These are phyloP conservation scores for Piscicola geometra DNA, from an alignment of 2,888 invertebrate genomes.

Conservation along the genomic window DNA sequence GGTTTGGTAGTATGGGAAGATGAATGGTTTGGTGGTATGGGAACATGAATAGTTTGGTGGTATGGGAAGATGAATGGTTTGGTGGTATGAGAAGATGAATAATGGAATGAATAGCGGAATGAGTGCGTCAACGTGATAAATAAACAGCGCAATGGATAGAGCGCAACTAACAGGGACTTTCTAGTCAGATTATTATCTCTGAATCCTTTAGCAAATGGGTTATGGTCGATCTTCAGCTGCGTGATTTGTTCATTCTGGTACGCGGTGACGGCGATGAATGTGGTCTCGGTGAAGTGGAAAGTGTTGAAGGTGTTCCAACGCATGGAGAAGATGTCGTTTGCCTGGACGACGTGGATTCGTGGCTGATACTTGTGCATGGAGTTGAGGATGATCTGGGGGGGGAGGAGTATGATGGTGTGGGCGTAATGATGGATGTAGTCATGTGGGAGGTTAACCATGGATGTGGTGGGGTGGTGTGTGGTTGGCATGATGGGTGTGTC, in stretches of 20 bases:
- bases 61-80: no score
- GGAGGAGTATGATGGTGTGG: background rate
- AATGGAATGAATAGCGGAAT: no score
- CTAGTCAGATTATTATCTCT: conserved; percentile 63
- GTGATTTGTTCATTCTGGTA: conserved; percentile 59
- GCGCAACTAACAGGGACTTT: background rate
- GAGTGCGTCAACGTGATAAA: no score
- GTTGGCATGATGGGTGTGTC: background rate
- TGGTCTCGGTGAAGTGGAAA: conserved; percentile 54
- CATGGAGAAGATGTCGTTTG: conserved; percentile 63
- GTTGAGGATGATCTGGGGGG: conserved; percentile 53
- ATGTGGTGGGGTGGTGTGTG: background rate
- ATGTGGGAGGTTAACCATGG: background rate
- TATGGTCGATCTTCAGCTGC: conserved; percentile 58
- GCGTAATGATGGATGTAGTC: background rate
- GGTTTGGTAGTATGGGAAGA: background rate
- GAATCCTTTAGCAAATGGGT: conserved; percentile 59
- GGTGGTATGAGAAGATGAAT: no score
- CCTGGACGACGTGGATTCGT: conserved; percentile 54
- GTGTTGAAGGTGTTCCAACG: conserved; percentile 55
- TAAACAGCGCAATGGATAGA: no score
- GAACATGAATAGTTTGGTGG: no score
- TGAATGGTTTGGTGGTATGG: no score
- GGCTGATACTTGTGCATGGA: conserved; percentile 58
- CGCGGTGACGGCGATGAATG: conserved; percentile 56